Evolutionary conservation across 1,140 invertebrate genomes (phyloP), one percentile per base, ranked within the genome.

Genomic region (Drosophila rhopaloa): DNA sequence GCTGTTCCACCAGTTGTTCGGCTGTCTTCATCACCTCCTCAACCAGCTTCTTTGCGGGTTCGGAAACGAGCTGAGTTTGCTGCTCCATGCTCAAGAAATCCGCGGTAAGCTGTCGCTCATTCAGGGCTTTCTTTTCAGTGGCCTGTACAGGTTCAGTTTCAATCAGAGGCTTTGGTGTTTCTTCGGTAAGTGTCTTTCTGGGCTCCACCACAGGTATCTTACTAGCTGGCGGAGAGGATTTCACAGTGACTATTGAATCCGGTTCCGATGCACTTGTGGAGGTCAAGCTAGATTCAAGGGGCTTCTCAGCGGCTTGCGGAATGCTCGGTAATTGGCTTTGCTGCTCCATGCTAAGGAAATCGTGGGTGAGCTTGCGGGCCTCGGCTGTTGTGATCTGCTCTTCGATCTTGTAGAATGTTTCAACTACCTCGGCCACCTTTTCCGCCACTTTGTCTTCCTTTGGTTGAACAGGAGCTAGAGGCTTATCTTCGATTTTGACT

Each of bases 281-380:
- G 46, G 82, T 82, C 16, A 79, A 41, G 24, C 81, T 76, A 29
- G 81, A 62, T 37, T 79, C 50, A n/a, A 79, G 37, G 19, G 57
- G 41, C 16, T 65, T 71, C 24, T 86, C 75, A 8, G 53, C 7
- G 29, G 47, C 27, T 27, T 57, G 48, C 0, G 46, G 71, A 19
- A 74, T 32, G 24, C 76, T 82, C 2, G 79, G 70, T 47, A 91
- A 24, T 44, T 91, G 90, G 9, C 48, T 74, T 67, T 90, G 73
- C 58, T 91, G 86, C 40, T 91, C 90, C 83, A 85, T 91, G 62
- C 57, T 68, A 0, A 91, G 60, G 40, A 91, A 91, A 70, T 91
- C 90, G 40, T 85, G 76, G 7, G 90, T 91, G n/a, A 79, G 37
- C 73, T 90, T 76, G 35, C 35, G 73, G 5, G 73, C 51, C 8